These are phyloP conservation scores for Liasis olivaceus DNA, from an alignment of 2,797 vertebrate genomes.

Conservation along the genomic window DNA sequence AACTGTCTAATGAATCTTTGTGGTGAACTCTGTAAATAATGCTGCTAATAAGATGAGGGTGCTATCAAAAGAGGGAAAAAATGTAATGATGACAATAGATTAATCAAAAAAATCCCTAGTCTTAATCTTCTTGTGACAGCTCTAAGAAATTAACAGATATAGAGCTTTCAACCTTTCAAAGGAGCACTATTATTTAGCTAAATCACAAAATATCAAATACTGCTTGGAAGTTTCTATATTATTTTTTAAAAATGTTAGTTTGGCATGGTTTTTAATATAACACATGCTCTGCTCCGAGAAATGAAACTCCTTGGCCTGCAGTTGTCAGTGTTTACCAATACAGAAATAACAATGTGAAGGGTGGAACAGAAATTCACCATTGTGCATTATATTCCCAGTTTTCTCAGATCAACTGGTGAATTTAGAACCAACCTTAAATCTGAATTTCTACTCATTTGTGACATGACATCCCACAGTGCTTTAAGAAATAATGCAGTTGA, in stretches of 20 bases:
- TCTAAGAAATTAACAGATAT: background rate
- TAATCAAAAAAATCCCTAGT: background rate
- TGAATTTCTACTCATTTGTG: background rate
- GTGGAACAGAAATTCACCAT: background rate
- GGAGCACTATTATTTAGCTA: background rate
- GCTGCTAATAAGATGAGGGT: background rate
- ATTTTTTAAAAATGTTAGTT: background rate
- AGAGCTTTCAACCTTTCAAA: background rate
- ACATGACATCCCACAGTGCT: background rate
- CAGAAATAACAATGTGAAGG: background rate
- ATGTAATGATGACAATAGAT: background rate
- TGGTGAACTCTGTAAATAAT: conserved; percentile 1
- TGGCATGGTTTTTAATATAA: background rate
- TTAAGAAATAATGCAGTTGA: background rate
- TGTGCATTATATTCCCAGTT: background rate
- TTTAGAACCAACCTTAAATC: background rate
- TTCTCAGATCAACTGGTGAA: background rate
- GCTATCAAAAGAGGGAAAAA: background rate
- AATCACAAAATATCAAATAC: background rate
- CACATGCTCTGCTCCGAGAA: background rate
- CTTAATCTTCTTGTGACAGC: background rate
- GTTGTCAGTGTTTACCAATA: background rate
- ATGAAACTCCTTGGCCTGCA: background rate
- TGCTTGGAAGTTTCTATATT: background rate
- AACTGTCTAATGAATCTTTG: conserved; percentile 18